These are phyloP conservation scores for Matsumurasca onukii DNA, from an alignment of 1,140 invertebrate species.

Conservation along the genomic window DNA sequence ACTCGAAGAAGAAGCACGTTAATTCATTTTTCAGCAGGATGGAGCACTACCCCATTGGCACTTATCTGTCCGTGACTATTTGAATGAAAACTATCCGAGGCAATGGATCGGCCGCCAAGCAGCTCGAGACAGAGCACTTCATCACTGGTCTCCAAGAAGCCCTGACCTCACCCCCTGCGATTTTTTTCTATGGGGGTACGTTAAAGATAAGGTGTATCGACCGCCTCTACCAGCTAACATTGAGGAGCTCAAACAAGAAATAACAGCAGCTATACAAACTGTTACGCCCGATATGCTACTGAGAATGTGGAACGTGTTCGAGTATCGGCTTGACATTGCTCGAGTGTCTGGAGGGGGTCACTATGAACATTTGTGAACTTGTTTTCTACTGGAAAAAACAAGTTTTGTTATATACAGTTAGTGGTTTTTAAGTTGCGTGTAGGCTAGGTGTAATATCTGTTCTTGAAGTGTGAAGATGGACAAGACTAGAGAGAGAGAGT, in stretches of 20 bases:
- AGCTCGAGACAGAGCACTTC: conserved; percentile 20
- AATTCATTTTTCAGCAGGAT: conserved; percentile 20
- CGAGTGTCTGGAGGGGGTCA: conserved; percentile 16
- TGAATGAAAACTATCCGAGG: conserved; percentile 35
- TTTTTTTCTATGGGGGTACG: conserved; percentile 1
- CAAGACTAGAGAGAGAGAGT: too few species aligned
- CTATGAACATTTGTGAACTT: too few species aligned
- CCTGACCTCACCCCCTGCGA: not conserved
- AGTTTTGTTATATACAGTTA: too few species aligned
- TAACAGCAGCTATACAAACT: conserved; percentile 15
- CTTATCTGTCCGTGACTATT: conserved; percentile 32
- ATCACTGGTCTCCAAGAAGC: conserved; percentile 6
- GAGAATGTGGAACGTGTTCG: conserved; percentile 27
- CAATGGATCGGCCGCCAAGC: conserved; percentile 37
- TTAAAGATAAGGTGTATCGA: conserved; percentile 16
- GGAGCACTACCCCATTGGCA: conserved; percentile 33
- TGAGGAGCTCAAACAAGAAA: conserved; percentile 4
- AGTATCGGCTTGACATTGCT: conserved; percentile 10
- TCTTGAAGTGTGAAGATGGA: too few species aligned
- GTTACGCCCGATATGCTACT: conserved; percentile 25
- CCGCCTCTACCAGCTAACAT: conserved; percentile 6
- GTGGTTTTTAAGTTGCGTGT: too few species aligned
- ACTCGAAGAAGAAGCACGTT: conserved; percentile 24
- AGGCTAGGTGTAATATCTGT: too few species aligned
- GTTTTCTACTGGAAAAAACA: too few species aligned